Conservation (phyloP, 2,113 vertebrate genomes). For the Piliocolobus tephrosceles region DNA sequence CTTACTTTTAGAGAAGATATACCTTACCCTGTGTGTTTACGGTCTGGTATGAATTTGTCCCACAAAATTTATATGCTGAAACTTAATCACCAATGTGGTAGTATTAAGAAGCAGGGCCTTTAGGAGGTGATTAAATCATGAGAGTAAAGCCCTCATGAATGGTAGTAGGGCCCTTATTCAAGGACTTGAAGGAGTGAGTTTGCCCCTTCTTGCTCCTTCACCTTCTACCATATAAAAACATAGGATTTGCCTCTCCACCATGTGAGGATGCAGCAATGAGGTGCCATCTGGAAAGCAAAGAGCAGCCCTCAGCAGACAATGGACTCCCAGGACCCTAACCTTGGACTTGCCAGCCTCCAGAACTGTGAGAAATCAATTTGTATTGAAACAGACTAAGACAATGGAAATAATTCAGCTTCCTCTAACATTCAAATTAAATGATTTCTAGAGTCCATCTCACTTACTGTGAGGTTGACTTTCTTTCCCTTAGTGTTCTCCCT, state of each 20-base stretch:
- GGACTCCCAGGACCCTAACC: background rate
- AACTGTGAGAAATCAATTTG: background rate
- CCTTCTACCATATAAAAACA: background rate
- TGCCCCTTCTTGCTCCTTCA: too few relatives aligned
- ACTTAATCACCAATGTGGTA: background rate
- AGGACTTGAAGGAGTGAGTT: too few relatives aligned
- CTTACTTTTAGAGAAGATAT: background rate
- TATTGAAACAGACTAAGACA: background rate
- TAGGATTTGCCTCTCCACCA: background rate
- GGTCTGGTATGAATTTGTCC: too few relatives aligned
- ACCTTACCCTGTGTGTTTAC: background rate
- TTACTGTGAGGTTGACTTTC: too few relatives aligned
- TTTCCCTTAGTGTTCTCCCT: accelerated
- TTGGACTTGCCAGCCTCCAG: background rate
- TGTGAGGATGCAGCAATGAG: background rate
- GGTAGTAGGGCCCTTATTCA: background rate
- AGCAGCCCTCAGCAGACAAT: background rate
- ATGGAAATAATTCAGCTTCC: background rate
- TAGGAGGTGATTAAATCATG: background rate
- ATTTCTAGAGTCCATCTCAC: background rate
- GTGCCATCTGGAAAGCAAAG: background rate
- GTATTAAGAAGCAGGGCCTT: background rate
- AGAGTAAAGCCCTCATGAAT: too few relatives aligned
- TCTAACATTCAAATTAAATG: background rate
- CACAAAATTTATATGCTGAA: background rate